Evolutionary conservation across 92 coral and sea anemone genomes (phyloP), one percentile per base, ranked within the genome.

Genomic region (Bergia puertoricense): DNA sequence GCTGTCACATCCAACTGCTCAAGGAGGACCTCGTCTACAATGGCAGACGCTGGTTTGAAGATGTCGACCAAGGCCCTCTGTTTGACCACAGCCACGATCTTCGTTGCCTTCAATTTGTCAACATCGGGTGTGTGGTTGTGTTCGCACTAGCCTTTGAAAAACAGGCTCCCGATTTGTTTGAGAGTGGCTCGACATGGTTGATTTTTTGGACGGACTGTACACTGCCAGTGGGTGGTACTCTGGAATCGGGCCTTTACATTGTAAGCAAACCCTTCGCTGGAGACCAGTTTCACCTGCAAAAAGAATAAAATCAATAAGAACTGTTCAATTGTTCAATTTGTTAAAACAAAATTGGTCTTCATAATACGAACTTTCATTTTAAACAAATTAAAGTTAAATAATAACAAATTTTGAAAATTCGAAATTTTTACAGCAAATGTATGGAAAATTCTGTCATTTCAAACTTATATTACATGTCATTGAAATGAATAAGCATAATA

Each of bases 171-270:
- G 13, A 42, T n/a, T 56, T 76, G 56, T 42, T 7, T 42, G 15
- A 77, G 56, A 0, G 81, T 77, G 56, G 81, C 81, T 44, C 37
- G 42, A 20, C 81, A 77, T 8, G 81, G 81, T 16, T 77, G 0
- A 4, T 0, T 42, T 37, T 44, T 77, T 18, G 81, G 81, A n/a
- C 81, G 81, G 30, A 77, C 56, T 42, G 62, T 77, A 30, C 57
- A 0, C 38, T 77, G 56, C 80, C 80, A 76, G 45, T 76, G 80
- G 23, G 80, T 76, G 36, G 77, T 74, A 39, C 77, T 37, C 36
- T 74, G 39, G 43, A 74, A 5, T 10, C 1, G 45, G 43, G 43
- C 7, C 36, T 74, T 74, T 2, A 38, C 42, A 43, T 74, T 74
- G 45, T 7, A 74, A 10, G 77, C 36, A 37, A 0, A 38, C 43